Conservation (phyloP, 2,888 invertebrate species). For the Gryllus longicercus region DNA sequence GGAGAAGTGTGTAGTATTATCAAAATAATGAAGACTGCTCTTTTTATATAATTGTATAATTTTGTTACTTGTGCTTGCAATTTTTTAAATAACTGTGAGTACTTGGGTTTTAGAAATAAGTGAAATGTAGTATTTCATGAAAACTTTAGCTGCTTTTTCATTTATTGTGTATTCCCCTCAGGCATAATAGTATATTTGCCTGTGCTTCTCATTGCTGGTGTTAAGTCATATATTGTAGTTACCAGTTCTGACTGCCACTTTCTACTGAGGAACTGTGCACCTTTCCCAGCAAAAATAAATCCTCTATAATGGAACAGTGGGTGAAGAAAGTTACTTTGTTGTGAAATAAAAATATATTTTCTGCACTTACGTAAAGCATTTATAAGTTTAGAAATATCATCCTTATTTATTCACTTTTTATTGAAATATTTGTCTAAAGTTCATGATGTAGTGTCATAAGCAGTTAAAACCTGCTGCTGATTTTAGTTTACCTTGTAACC, state of each 20-base stretch:
- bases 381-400: too few species aligned
- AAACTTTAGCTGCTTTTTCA: neutral
- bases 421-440: too few species aligned
- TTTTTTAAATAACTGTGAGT: neutral
- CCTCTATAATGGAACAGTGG: too few species aligned
- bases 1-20: conserved; percentile 1
- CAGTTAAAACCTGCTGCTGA: too few species aligned
- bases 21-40: neutral
- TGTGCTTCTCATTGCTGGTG: conserved; percentile 17
- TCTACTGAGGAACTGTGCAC: too few species aligned
- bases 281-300: too few species aligned
- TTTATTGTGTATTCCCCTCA: neutral
- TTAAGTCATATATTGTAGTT: neutral
- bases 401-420: too few species aligned
- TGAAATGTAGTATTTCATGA: neutral
- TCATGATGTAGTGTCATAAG: too few species aligned
- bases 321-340: too few species aligned
- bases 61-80: conserved; percentile 17
- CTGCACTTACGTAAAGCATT: too few species aligned
- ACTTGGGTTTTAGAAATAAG: neutral
- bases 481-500: too few species aligned
- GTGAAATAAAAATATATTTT: too few species aligned
- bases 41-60: neutral
- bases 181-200: neutral
- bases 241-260: neutral